A percentile compares a stretch with the other conserved stretches of the same genome.
Evolutionary conservation across 2,797 vertebrate genomes (phyloP).

Genomic region (Megalops cyprinoides): DNA sequence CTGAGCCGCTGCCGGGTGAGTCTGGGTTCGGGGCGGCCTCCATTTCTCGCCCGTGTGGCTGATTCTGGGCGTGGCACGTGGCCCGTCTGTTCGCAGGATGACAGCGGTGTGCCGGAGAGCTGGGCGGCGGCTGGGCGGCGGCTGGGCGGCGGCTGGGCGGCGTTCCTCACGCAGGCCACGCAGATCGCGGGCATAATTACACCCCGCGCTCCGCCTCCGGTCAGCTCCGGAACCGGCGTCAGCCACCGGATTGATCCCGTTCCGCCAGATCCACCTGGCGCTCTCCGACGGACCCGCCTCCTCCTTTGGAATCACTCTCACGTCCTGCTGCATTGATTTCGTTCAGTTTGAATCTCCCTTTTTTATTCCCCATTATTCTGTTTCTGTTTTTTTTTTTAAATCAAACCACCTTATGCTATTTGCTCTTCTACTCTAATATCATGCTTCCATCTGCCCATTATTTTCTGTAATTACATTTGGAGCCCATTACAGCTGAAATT

Average conservation of each 20-base stretch:
- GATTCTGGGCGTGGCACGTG: too few species aligned
- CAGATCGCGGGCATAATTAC: constrained; percentile 8
- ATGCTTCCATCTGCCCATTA: too few species aligned
- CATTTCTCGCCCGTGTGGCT: too few species aligned
- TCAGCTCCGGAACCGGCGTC: background rate
- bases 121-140: too few species aligned
- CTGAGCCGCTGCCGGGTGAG: background rate
- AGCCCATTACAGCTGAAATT: background rate
- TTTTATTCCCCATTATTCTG: background rate
- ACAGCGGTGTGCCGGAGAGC: too few species aligned
- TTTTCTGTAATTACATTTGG: background rate
- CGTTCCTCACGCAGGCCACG: too few species aligned
- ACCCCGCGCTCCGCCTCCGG: background rate
- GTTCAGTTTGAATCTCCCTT: background rate
- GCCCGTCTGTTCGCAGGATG: too few species aligned
- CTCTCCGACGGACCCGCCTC: background rate
- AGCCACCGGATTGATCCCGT: background rate
- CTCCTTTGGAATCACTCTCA: background rate
- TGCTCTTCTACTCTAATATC: too few species aligned
- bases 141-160: too few species aligned
- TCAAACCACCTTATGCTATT: too few species aligned
- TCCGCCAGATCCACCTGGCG: background rate
- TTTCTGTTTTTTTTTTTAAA: background rate
- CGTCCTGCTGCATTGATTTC: background rate
- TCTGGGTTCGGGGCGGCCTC: too few species aligned